Conservation (phyloP, 2,888 invertebrate genomes). For the Syrphus vitripennis region DNA sequence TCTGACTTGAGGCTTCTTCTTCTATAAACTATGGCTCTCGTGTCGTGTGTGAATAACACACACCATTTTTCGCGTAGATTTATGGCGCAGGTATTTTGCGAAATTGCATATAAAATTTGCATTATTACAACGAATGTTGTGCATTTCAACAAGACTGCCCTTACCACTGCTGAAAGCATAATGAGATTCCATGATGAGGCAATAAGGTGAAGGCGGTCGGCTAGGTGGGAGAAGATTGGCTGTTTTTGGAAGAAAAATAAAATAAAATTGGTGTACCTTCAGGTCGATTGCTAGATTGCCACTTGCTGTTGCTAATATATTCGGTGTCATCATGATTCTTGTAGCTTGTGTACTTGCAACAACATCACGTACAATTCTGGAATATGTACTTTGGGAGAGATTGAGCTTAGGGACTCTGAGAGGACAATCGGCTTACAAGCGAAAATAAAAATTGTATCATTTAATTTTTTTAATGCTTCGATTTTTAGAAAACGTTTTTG, state of each 20-base stretch:
- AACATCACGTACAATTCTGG: not conserved
- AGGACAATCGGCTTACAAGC: not conserved
- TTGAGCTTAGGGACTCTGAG: not conserved
- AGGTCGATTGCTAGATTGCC: conserved; percentile 62
- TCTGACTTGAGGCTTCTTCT: conserved; percentile 43
- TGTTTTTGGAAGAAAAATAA: conserved; percentile 26
- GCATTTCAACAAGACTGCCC: conserved; percentile 64
- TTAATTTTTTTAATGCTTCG: no score
- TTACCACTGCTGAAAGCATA: conserved; percentile 14
- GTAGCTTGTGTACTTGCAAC: conserved; percentile 27
- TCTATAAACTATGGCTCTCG: conserved; percentile 31
- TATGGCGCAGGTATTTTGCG: conserved; percentile 66
- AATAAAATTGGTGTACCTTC: conserved; percentile 46
- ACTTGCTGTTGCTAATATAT: conserved; percentile 61
- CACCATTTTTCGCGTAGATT: conserved; percentile 69
- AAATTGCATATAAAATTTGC: conserved; percentile 71
- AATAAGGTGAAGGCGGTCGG: no score
- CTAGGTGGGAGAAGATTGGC: conserved; percentile 32
- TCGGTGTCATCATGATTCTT: conserved; percentile 63
- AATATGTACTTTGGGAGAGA: not conserved
- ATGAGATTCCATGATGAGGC: not conserved
- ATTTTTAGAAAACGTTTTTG: no score
- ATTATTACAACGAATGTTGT: conserved; percentile 69
- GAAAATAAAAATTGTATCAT: not conserved
- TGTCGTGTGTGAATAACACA: conserved; percentile 71